A percentile compares a stretch with the other conserved stretches of the same genome.
These are phyloP conservation scores for Bergia puertoricense DNA, from an alignment of 92 coral and sea anemone genomes.

Conservation along the genomic window DNA sequence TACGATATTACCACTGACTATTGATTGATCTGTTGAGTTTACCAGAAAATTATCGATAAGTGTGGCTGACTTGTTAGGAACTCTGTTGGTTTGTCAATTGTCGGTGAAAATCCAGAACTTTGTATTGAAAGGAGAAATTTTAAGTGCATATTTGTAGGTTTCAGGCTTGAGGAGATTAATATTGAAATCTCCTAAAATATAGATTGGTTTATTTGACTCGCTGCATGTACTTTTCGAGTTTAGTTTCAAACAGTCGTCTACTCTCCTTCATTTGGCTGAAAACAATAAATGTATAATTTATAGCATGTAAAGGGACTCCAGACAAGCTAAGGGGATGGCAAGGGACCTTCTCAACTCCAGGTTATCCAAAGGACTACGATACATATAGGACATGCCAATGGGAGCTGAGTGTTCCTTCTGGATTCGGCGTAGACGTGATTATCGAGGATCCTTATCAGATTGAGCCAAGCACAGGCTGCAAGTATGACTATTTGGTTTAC, in stretches of 20 bases:
- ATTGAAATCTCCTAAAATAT: too few relatives aligned
- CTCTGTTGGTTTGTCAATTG: too few relatives aligned
- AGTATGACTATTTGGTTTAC: not conserved
- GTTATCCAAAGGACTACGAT: not conserved
- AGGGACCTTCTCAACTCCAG: not conserved
- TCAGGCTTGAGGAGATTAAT: too few relatives aligned
- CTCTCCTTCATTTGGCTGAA: not conserved
- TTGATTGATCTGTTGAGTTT: too few relatives aligned
- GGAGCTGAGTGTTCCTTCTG: not conserved
- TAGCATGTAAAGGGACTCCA: not conserved
- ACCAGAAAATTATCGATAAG: too few relatives aligned
- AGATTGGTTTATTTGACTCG: too few relatives aligned
- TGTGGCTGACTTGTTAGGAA: too few relatives aligned
- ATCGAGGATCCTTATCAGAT: not conserved
- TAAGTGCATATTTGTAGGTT: too few relatives aligned
- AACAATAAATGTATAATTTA: not conserved
- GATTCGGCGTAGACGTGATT: not conserved
- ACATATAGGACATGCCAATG: not conserved
- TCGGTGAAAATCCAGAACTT: too few relatives aligned
- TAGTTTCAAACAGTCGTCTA: not conserved
- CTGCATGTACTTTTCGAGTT: too few relatives aligned
- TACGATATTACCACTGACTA: too few relatives aligned
- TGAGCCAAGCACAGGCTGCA: not conserved
- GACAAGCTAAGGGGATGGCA: not conserved
- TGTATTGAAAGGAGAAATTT: too few relatives aligned